Evolutionary conservation across 2,888 invertebrate genomes (phyloP).

Genomic region (Zaprionus lineosus): DNA sequence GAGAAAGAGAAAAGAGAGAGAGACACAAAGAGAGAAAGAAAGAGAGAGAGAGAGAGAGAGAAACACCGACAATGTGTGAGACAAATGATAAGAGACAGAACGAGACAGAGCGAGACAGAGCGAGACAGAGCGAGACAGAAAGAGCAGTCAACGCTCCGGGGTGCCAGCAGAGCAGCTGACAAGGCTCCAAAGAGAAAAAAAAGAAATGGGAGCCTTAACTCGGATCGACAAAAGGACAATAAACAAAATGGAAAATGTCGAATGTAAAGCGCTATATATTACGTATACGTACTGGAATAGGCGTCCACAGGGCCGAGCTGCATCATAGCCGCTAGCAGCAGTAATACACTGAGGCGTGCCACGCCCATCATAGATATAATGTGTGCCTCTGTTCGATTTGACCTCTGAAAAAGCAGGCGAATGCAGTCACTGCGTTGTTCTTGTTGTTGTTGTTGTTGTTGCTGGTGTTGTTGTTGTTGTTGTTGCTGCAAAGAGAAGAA

Average conservation of each 20-base stretch:
- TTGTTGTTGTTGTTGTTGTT: conserved; percentile 14
- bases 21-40: not conserved
- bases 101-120: conserved; percentile 7
- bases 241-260: conserved; percentile 13
- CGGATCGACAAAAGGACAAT: too few relatives aligned
- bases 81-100: conserved; percentile 2
- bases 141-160: conserved; percentile 1
- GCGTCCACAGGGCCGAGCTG: conserved; percentile 78
- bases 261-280: conserved; percentile 16
- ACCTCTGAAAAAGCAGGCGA: not conserved
- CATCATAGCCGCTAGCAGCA: conserved; percentile 53
- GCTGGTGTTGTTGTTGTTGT: not conserved
- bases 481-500: conserved; percentile 23
- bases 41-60: conserved; percentile 1
- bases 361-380: conserved; percentile 40
- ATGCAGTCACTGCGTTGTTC: not conserved
- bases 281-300: conserved; percentile 81
- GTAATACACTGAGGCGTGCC: conserved; percentile 37
- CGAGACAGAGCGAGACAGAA: conserved; percentile 1
- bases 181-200: too few relatives aligned
- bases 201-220: too few relatives aligned
- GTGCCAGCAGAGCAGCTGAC: not conserved
- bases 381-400: not conserved
- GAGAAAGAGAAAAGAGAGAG: conserved; percentile 1
- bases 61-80: conserved; percentile 2